Evolutionary conservation across 2,113 vertebrate species (phyloP).

Genomic region (Scortum barcoo): DNA sequence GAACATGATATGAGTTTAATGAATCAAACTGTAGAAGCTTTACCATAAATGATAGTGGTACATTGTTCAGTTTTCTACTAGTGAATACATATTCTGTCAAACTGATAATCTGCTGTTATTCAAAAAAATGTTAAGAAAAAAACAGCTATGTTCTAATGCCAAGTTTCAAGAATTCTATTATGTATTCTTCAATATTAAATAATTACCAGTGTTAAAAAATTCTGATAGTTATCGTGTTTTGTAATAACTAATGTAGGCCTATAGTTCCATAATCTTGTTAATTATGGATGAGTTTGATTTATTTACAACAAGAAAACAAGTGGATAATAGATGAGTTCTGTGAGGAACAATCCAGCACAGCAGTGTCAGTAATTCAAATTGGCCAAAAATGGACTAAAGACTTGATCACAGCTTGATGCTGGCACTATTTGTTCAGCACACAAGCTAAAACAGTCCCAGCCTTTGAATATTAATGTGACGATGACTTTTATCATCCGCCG

Average conservation of each 20-base stretch:
- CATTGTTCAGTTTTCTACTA: not conserved
- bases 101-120: not conserved
- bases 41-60: not conserved
- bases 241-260: slow-evolving; percentile 62
- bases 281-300: slow-evolving; percentile 64
- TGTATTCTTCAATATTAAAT: slow-evolving; percentile 60
- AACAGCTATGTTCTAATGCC: slow-evolving; percentile 4
- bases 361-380: slow-evolving; percentile 56
- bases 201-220: slow-evolving; percentile 53
- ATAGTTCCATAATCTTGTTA: slow-evolving; percentile 40
- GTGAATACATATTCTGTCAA: not conserved
- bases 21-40: not conserved
- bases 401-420: slow-evolving; percentile 74
- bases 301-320: slow-evolving; percentile 70
- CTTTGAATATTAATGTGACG: slow-evolving; percentile 75
- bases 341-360: slow-evolving; percentile 44
- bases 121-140: not conserved
- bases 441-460: slow-evolving; percentile 47
- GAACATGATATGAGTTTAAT: not conserved
- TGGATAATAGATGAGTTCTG: slow-evolving; percentile 69
- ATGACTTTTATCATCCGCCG: slow-evolving; percentile 65
- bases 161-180: slow-evolving; percentile 36
- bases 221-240: slow-evolving; percentile 68
- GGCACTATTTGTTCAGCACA: slow-evolving; percentile 69
- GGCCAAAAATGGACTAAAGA: slow-evolving; percentile 57